Evolutionary conservation across 37 sponge, comb jelly and placozoan genomes (phyloP).

Genomic region (Lycopodina hypogea): DNA sequence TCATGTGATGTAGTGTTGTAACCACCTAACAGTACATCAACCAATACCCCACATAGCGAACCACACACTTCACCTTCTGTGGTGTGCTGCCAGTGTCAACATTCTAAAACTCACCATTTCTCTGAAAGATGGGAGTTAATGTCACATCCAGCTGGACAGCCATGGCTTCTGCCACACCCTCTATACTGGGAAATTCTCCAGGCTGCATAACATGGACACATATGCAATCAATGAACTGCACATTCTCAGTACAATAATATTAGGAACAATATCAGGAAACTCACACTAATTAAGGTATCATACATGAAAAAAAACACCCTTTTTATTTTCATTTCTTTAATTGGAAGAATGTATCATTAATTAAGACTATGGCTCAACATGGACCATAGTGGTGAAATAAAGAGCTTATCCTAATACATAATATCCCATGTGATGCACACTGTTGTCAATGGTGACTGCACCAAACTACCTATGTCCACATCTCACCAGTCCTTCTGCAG

Average conservation of each 20-base stretch:
- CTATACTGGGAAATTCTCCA: constrained; percentile 23
- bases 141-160: constrained; percentile 6
- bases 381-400: too few species aligned
- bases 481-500: neutral
- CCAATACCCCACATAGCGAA: too few species aligned
- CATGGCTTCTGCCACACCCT: constrained; percentile 21
- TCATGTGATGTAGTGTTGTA: too few species aligned
- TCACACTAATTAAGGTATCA: constrained; percentile 15
- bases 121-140: constrained; percentile 44
- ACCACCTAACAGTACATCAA: too few species aligned
- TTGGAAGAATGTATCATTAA: constrained; percentile 31
- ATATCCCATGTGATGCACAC: too few species aligned
- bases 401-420: too few species aligned
- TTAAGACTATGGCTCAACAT: constrained; percentile 10
- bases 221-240: too few species aligned
- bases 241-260: constrained; percentile 1
- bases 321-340: constrained; percentile 5
- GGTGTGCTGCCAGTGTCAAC: too few species aligned
- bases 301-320: constrained; percentile 8
- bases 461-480: neutral
- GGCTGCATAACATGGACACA: constrained; percentile 16
- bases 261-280: neutral
- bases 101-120: constrained; percentile 16
- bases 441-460: too few species aligned
- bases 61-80: too few species aligned